phyloP scores from a whole-genome alignment of 2,113 vertebrate genomes.

The Bufo bufo region DNA sequence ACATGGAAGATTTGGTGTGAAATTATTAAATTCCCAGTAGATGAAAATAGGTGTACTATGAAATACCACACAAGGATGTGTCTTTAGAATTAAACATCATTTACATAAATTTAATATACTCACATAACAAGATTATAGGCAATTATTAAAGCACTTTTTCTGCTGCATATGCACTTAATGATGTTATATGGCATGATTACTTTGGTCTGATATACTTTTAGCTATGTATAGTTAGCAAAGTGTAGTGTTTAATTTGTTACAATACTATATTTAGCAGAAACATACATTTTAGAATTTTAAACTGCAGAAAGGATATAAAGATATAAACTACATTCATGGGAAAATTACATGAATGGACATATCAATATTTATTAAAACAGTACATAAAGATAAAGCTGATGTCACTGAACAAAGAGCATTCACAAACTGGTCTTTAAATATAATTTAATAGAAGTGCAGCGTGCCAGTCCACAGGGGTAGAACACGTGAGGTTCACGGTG shows the following conservation, averaged over 20 bases:
- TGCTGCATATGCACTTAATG: not conserved
- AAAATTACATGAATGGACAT: too few species aligned
- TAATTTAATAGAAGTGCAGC: too few species aligned
- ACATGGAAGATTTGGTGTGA: slow-evolving; percentile 40
- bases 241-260: not conserved
- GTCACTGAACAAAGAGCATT: too few species aligned
- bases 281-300: too few species aligned
- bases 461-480: too few species aligned
- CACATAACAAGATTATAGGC: slow-evolving; percentile 39
- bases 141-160: slow-evolving; percentile 21
- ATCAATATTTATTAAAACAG: too few species aligned
- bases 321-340: too few species aligned
- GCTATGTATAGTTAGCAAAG: not conserved
- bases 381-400: too few species aligned
- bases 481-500: too few species aligned
- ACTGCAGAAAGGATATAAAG: too few species aligned
- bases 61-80: slow-evolving; percentile 23
- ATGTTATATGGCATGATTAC: not conserved
- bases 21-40: slow-evolving; percentile 18
- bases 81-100: slow-evolving; percentile 22
- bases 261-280: not conserved
- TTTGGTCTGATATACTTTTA: not conserved
- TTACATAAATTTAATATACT: slow-evolving; percentile 48
- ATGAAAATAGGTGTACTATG: slow-evolving; percentile 28
- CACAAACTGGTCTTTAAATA: too few species aligned